These are phyloP conservation scores for Empidonax traillii DNA, from an alignment of 2,113 vertebrate species.

Conservation along the genomic window DNA sequence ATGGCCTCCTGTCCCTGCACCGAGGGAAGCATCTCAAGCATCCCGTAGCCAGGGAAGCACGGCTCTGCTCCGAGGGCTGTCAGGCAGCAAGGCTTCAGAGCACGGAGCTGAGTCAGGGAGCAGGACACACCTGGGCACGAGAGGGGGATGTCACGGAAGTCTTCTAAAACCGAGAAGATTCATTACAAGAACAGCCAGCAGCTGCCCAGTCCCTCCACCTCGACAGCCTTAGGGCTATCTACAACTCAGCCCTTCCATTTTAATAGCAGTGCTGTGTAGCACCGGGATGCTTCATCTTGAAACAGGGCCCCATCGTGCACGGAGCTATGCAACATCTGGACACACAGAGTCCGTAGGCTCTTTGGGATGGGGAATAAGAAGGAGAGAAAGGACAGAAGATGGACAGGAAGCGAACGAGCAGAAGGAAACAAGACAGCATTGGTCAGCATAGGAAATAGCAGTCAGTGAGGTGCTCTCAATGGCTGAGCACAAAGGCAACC, in stretches of 20 bases:
- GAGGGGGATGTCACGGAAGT: background rate
- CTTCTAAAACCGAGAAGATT: background rate
- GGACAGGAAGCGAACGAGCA: background rate
- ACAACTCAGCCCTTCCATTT: background rate
- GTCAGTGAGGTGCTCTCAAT: background rate
- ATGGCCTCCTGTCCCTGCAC: accelerated
- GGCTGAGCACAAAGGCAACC: background rate
- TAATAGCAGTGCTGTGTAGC: background rate
- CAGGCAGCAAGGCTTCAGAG: background rate
- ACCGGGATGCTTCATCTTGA: background rate
- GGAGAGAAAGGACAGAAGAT: background rate
- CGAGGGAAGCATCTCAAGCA: background rate
- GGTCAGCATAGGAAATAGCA: background rate
- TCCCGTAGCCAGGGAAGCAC: accelerated
- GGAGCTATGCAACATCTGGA: background rate
- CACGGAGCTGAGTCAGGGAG: background rate
- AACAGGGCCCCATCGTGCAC: background rate
- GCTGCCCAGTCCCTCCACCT: background rate
- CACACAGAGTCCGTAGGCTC: background rate
- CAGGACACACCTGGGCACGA: background rate
- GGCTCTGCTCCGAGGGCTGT: background rate
- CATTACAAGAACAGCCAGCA: background rate
- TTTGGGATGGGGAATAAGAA: background rate
- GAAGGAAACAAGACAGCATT: background rate
- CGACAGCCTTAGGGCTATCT: background rate